phyloP scores from a whole-genome alignment of 2,888 invertebrate genomes.

The Drosophila siamana region DNA sequence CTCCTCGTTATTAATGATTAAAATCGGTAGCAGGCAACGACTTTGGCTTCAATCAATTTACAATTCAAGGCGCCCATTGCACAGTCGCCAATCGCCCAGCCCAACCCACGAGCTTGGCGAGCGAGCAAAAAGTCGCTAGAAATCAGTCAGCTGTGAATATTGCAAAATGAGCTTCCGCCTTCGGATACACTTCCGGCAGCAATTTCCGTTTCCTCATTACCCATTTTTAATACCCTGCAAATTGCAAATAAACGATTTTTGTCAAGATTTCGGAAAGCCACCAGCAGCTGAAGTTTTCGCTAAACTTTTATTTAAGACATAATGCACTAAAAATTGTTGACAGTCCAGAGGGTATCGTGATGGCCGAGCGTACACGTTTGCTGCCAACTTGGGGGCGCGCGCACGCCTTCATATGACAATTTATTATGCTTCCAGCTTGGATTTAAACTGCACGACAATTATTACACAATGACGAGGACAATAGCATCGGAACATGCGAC shows the following conservation, averaged over 20 bases:
- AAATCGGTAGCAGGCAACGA: conserved; percentile 53
- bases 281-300: background rate
- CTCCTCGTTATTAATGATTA: conserved; percentile 71
- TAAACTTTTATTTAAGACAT: no score
- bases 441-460: conserved; percentile 84
- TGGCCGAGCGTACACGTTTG: conserved; percentile 4
- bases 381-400: conserved; percentile 21
- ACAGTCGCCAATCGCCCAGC: background rate
- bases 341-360: conserved; percentile 10
- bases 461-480: conserved; percentile 79
- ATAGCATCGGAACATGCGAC: conserved; percentile 45
- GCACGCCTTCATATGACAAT: conserved; percentile 70
- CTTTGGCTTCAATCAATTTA: conserved; percentile 76
- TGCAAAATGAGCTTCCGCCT: conserved; percentile 81
- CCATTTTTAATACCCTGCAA: conserved; percentile 59
- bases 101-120: conserved; percentile 1
- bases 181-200: conserved; percentile 76
- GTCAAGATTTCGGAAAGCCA: conserved; percentile 2
- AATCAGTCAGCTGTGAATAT: conserved; percentile 76
- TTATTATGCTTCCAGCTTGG: conserved; percentile 76
- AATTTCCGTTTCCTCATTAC: conserved; percentile 81
- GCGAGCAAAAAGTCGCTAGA: conserved; percentile 67
- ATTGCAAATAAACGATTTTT: conserved; percentile 11
- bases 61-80: conserved; percentile 62
- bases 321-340: background rate